Conservation (phyloP, 2,113 vertebrate genomes). For the Ictidomys tridecemlineatus region DNA sequence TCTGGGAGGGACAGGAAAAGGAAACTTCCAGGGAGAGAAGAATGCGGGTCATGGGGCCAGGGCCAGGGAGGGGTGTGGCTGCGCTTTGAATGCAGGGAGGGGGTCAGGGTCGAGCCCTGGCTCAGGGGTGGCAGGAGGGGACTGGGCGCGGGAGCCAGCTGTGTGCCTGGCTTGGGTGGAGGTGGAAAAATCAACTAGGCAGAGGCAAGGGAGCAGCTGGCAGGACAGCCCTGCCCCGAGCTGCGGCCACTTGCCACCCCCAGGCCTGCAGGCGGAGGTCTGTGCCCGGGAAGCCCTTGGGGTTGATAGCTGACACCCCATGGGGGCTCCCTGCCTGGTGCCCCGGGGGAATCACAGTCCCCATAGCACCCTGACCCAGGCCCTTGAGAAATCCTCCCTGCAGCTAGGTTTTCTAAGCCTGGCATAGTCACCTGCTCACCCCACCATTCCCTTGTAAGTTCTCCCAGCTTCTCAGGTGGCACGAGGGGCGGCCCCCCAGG, state of each 20-base stretch:
- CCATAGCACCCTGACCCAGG: background rate
- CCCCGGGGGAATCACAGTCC: background rate
- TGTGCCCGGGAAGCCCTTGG: too few relatives aligned
- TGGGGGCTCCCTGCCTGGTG: rapidly evolving
- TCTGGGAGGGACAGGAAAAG: conserved; percentile 86
- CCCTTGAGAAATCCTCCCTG: background rate
- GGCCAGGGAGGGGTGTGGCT: conserved; percentile 75
- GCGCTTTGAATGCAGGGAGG: conserved; percentile 80
- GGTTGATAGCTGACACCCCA: background rate
- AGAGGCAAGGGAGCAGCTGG: background rate
- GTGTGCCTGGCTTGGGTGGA: conserved; percentile 44
- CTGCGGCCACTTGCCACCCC: background rate
- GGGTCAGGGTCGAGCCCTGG: conserved; percentile 67
- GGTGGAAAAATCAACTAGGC: conserved; percentile 43
- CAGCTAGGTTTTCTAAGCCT: background rate
- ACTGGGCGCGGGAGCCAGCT: conserved; percentile 14
- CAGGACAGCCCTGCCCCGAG: background rate
- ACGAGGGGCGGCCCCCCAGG: rapidly evolving
- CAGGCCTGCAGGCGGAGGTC: background rate
- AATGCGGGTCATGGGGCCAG: conserved; percentile 83
- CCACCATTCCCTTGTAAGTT: too few relatives aligned
- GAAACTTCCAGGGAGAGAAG: conserved; percentile 82
- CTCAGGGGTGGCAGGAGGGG: conserved; percentile 46
- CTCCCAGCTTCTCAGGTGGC: background rate
- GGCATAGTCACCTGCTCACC: background rate